These are phyloP conservation scores for Lepidonotus clava DNA, from an alignment of 2,888 invertebrate species.

Conservation along the genomic window DNA sequence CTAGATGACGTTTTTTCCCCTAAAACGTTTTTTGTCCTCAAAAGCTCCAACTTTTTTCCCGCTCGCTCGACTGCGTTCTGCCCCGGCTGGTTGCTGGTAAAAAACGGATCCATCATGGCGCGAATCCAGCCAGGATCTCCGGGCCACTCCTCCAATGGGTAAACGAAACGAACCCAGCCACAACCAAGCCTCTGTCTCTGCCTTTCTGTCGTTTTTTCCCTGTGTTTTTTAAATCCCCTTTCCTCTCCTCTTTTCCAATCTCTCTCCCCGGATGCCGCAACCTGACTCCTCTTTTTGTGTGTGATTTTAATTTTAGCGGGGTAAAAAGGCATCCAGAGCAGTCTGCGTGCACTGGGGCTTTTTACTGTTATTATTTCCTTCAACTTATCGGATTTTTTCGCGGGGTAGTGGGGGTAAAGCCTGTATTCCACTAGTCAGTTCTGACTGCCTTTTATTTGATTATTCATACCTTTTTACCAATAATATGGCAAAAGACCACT, in stretches of 20 bases:
- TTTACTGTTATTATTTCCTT: slow-evolving; percentile 2
- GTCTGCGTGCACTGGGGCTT: not conserved
- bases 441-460: too few relatives aligned
- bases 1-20: not conserved
- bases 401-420: too few relatives aligned
- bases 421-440: too few relatives aligned
- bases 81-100: not conserved
- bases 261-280: slow-evolving; percentile 27
- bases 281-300: slow-evolving; percentile 11
- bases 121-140: slow-evolving; percentile 15
- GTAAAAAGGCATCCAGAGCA: not conserved
- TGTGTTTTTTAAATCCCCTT: slow-evolving; percentile 4
- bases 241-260: not conserved
- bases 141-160: slow-evolving; percentile 29
- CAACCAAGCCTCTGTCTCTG: not conserved
- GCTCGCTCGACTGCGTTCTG: slow-evolving; percentile 8
- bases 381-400: not conserved
- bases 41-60: not conserved
- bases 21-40: not conserved
- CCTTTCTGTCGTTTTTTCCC: not conserved
- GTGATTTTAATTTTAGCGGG: slow-evolving; percentile 47
- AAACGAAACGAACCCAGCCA: slow-evolving; percentile 46
- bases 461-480: too few relatives aligned
- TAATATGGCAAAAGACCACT: too few relatives aligned
- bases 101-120: slow-evolving; percentile 31